Conservation (phyloP, 2,797 vertebrate species). For the Thunnus albacares region DNA sequence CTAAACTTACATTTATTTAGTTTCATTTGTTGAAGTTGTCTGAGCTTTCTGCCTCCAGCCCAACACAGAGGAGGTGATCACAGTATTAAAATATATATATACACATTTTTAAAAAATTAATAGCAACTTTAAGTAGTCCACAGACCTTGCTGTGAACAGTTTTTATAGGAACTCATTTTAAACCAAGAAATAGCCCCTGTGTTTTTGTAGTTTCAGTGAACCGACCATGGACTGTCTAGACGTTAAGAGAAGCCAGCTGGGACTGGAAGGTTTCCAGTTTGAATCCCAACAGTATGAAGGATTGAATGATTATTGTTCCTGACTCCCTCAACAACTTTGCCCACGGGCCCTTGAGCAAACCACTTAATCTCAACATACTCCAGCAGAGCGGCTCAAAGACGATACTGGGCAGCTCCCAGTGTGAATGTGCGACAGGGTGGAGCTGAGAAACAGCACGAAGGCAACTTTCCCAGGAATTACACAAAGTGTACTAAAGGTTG, state of each 20-base stretch:
- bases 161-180: neutral
- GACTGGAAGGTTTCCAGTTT: neutral
- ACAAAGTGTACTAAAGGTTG: conserved; percentile 3
- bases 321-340: neutral
- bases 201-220: neutral
- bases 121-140: neutral
- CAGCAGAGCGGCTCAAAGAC: neutral
- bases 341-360: neutral
- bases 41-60: too few species aligned
- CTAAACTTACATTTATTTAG: neutral
- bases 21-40: neutral
- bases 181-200: neutral
- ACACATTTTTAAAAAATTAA: too few species aligned
- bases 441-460: conserved; percentile 31
- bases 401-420: conserved; percentile 9
- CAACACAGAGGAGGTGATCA: too few species aligned
- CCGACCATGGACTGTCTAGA: neutral
- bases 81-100: too few species aligned
- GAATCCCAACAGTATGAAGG: neutral
- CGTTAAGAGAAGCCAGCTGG: neutral
- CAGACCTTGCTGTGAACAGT: neutral
- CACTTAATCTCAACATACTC: neutral
- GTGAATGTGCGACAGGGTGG: conserved; percentile 21
- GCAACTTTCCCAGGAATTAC: conserved; percentile 31
- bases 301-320: neutral